These are phyloP conservation scores for Cyrtorhinus lividipennis DNA, from an alignment of 1,140 invertebrate genomes.

Conservation along the genomic window DNA sequence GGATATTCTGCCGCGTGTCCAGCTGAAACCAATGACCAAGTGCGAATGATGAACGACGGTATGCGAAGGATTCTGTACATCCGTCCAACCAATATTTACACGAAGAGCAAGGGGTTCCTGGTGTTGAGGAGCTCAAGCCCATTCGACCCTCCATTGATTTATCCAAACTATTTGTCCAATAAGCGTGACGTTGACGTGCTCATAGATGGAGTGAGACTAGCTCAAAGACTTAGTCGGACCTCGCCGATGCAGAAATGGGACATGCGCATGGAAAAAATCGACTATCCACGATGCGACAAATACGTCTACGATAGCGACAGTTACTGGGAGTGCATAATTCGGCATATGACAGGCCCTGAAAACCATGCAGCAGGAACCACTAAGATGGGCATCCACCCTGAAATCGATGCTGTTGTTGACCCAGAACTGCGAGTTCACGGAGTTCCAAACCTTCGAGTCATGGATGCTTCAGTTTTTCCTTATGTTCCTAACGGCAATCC, in stretches of 20 bases:
- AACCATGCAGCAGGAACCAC: constrained; percentile 43
- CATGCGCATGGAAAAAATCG: constrained; percentile 22
- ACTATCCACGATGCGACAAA: constrained; percentile 27
- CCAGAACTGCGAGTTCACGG: constrained; percentile 29
- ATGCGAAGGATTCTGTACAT: constrained; percentile 21
- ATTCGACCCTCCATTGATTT: constrained; percentile 38
- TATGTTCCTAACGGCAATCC: constrained; percentile 37
- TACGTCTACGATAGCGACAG: constrained; percentile 32
- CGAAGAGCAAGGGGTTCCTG: constrained; percentile 33
- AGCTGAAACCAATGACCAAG: constrained; percentile 67
- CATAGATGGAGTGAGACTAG: constrained; percentile 33
- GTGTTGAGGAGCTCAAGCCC: constrained; percentile 35
- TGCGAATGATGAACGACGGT: constrained; percentile 36
- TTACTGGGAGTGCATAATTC: constrained; percentile 37
- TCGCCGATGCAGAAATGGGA: constrained; percentile 25
- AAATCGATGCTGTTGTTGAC: constrained; percentile 30
- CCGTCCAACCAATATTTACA: constrained; percentile 26
- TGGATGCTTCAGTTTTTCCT: constrained; percentile 37
- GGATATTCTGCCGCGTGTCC: constrained; percentile 48
- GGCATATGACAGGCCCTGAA: constrained; percentile 33
- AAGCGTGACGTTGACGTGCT: constrained; percentile 32
- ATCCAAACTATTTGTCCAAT: constrained; percentile 39
- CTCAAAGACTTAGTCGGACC: constrained; percentile 28
- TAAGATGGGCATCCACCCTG: constrained; percentile 39
- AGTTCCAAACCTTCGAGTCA: constrained; percentile 30